A percentile compares a stretch with the other conserved stretches of the same genome.
phyloP scores from a whole-genome alignment of 2,888 invertebrate genomes.

The Tetheella fluctuosa region DNA sequence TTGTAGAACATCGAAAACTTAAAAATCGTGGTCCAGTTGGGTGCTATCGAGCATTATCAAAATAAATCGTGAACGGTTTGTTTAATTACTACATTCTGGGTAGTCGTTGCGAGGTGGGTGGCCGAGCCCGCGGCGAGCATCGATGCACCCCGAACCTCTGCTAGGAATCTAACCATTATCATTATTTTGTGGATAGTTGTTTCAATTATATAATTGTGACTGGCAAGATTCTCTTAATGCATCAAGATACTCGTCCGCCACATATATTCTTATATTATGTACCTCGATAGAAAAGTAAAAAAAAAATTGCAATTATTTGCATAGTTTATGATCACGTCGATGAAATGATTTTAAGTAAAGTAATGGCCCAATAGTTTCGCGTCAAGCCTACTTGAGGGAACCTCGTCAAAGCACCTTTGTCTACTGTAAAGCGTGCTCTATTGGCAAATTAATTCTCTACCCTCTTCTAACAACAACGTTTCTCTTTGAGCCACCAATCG shows the following conservation, averaged over 20 bases:
- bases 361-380: slow-evolving; percentile 30
- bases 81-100: slow-evolving; percentile 66
- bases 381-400: slow-evolving; percentile 41
- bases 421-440: slow-evolving; percentile 54
- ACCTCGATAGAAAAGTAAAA: background rate
- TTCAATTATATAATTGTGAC: slow-evolving; percentile 51
- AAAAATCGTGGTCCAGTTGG: slow-evolving; percentile 45
- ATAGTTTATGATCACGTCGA: slow-evolving; percentile 29
- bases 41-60: slow-evolving; percentile 60
- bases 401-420: slow-evolving; percentile 66
- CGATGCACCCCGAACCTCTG: slow-evolving; percentile 45
- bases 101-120: slow-evolving; percentile 61
- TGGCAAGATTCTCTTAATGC: slow-evolving; percentile 32
- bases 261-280: no score
- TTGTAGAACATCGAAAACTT: slow-evolving; percentile 43
- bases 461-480: slow-evolving; percentile 43
- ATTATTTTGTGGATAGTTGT: slow-evolving; percentile 54
- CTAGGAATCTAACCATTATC: slow-evolving; percentile 60
- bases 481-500: slow-evolving; percentile 55
- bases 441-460: slow-evolving; percentile 69
- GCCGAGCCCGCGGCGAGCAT: slow-evolving; percentile 50
- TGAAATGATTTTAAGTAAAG: slow-evolving; percentile 36
- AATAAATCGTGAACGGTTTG: slow-evolving; percentile 60
- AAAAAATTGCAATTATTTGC: slow-evolving; percentile 18
- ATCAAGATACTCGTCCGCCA: slow-evolving; percentile 12